Conservation (phyloP, 2,797 vertebrate species). For the Microhierax caerulescens region DNA sequence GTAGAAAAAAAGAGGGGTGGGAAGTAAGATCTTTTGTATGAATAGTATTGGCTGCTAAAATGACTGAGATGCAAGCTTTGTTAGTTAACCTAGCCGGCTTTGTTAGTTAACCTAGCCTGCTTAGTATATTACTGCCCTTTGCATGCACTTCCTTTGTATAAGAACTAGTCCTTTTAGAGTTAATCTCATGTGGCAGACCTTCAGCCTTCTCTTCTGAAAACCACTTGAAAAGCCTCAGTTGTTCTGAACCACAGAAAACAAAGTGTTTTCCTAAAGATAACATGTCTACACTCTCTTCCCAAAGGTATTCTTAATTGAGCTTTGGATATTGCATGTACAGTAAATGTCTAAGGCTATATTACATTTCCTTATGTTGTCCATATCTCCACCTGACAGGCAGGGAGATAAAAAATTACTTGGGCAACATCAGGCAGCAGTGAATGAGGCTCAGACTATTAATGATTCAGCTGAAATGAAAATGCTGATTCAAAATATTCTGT, state of each 20-base stretch:
- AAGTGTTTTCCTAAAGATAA: neutral
- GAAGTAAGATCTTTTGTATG: neutral
- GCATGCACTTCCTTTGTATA: neutral
- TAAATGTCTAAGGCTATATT: neutral
- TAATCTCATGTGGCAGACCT: constrained; percentile 3
- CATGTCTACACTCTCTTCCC: neutral
- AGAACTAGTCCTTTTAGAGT: neutral
- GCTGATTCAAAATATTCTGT: neutral
- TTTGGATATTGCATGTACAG: neutral
- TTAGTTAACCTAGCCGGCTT: neutral
- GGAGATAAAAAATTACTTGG: neutral
- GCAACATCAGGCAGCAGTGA: neutral
- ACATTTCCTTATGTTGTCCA: neutral
- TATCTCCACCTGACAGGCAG: neutral
- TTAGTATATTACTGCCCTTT: neutral
- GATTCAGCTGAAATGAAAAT: neutral
- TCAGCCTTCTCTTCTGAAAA: constrained; percentile 17
- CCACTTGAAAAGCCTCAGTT: neutral
- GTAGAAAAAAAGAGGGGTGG: neutral
- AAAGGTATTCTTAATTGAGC: neutral
- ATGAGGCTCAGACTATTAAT: neutral
- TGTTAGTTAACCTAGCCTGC: neutral
- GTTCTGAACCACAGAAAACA: neutral
- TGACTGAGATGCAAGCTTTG: neutral
- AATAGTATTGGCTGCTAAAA: neutral